phyloP scores from a whole-genome alignment of 2,797 vertebrate species.

The Silurus aristotelis region DNA sequence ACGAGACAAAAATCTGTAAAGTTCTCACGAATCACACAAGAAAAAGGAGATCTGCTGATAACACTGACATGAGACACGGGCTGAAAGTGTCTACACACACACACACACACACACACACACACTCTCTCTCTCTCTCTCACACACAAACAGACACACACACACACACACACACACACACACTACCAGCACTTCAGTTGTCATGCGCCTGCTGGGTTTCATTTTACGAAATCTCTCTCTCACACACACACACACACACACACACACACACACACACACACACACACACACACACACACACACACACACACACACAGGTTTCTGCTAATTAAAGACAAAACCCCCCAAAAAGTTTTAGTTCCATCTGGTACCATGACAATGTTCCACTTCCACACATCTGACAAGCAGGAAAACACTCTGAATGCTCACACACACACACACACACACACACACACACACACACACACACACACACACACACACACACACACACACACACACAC shows the following conservation, averaged over 20 bases:
- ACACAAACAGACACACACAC: too few relatives aligned
- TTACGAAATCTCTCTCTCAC: too few relatives aligned
- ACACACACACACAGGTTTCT: background rate
- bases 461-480: background rate
- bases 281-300: too few relatives aligned
- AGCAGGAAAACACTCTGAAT: background rate
- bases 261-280: too few relatives aligned
- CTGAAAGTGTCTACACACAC: background rate
- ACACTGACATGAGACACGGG: background rate
- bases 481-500: background rate
- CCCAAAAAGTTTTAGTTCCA: constrained; percentile 4
- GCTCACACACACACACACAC: background rate
- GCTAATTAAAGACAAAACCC: constrained; percentile 3
- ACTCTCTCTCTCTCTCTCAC: too few relatives aligned
- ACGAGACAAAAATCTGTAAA: background rate
- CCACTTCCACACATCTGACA: background rate
- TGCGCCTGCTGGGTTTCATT: constrained; percentile 4
- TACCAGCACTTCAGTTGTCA: background rate
- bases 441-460: background rate
- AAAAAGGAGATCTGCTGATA: background rate
- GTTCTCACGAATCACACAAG: background rate
- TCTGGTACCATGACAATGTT: background rate
- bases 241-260: too few relatives aligned
- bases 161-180: too few relatives aligned
- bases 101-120: background rate